Conservation (phyloP, 2,797 vertebrate genomes). For the Pygocentrus nattereri region DNA sequence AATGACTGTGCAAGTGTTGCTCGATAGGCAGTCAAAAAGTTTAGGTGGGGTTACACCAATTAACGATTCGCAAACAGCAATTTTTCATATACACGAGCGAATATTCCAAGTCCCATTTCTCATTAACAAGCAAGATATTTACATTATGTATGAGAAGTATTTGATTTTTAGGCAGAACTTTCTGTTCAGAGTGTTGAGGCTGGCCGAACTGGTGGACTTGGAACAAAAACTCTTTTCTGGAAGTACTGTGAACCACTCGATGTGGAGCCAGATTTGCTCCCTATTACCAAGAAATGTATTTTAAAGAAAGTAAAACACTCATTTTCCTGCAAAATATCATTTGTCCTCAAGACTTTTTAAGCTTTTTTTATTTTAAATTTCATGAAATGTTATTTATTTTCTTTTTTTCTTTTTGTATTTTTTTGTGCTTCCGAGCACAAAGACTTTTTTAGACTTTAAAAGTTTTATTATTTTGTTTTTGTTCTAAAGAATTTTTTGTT, state of each 20-base stretch:
- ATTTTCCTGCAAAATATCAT: slow-evolving; percentile 36
- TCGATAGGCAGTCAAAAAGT: slow-evolving; percentile 17
- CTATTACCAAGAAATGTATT: slow-evolving; percentile 15
- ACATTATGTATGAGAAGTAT: not conserved
- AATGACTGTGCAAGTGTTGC: slow-evolving; percentile 33
- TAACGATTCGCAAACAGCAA: not conserved
- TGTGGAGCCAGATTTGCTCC: slow-evolving; percentile 13
- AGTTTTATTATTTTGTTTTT: slow-evolving; percentile 82
- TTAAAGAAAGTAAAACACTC: slow-evolving; percentile 33
- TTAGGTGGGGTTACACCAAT: not conserved
- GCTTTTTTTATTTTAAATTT: slow-evolving; percentile 26
- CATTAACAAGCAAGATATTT: not conserved
- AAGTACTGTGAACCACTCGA: slow-evolving; percentile 10
- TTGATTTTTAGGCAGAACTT: not conserved
- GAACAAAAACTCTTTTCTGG: slow-evolving; percentile 4
- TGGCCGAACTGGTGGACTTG: not conserved
- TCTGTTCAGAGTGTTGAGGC: slow-evolving; percentile 2
- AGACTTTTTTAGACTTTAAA: slow-evolving; percentile 82
- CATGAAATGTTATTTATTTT: slow-evolving; percentile 44
- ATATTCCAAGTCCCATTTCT: not conserved
- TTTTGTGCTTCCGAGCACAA: slow-evolving; percentile 80
- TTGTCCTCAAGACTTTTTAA: not conserved
- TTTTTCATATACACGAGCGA: not conserved
- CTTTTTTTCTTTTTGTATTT: slow-evolving; percentile 54
- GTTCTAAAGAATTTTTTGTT: slow-evolving; percentile 83